Conservation (phyloP, 1,140 invertebrate species). For the Pseudomyrmex sp. region DNA sequence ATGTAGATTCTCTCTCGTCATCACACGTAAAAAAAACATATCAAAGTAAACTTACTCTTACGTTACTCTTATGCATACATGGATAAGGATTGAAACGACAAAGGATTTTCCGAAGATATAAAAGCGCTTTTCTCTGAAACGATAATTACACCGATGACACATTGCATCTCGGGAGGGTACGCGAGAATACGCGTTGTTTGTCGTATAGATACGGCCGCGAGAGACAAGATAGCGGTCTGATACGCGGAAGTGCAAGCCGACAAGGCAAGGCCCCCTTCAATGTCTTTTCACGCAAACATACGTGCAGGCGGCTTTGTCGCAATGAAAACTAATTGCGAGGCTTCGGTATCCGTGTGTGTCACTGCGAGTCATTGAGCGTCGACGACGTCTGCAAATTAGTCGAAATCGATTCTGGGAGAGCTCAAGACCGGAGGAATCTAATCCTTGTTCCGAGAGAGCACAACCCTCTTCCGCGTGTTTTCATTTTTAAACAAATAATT, state of each 20-base stretch:
- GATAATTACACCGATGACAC: constrained; percentile 51
- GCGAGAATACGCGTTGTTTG: constrained; percentile 69
- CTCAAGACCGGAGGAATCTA: constrained; percentile 29
- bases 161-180: background rate
- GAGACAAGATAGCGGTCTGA: constrained; percentile 79
- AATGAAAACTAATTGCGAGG: constrained; percentile 73
- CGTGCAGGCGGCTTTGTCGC: constrained; percentile 71
- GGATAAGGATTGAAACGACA: too few relatives aligned
- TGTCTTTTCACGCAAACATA: constrained; percentile 75
- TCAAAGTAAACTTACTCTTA: too few relatives aligned
- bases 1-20: too few relatives aligned
- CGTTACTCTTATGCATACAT: too few relatives aligned
- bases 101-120: too few relatives aligned
- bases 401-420: constrained; percentile 47
- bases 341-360: constrained; percentile 25
- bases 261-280: constrained; percentile 82
- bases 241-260: constrained; percentile 81
- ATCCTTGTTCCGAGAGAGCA: background rate
- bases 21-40: too few relatives aligned
- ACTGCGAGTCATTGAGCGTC: constrained; percentile 27
- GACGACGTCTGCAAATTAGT: constrained; percentile 37
- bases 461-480: background rate
- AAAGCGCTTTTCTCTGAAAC: background rate
- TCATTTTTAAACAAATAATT: background rate
- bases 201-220: constrained; percentile 72